A percentile compares a stretch with the other conserved stretches of the same genome.
phyloP scores from a whole-genome alignment of 2,888 invertebrate species.

The Drosophila kuntzei region DNA sequence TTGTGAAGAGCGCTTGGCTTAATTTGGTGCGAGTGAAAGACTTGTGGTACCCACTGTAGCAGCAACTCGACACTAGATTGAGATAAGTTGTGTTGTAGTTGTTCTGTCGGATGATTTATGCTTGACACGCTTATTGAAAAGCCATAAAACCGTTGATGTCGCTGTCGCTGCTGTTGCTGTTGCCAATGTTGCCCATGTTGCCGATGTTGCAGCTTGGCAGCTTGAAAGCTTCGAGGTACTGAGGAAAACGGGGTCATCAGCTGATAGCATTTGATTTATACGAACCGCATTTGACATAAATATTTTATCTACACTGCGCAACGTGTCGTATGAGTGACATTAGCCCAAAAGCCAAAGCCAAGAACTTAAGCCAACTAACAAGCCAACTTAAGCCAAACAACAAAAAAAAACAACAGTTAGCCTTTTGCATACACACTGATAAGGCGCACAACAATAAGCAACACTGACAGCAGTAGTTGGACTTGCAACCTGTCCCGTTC shows the following conservation, averaged over 20 bases:
- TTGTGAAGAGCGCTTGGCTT: slow-evolving; percentile 66
- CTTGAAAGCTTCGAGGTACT: slow-evolving; percentile 1
- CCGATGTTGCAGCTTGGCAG: slow-evolving; percentile 10
- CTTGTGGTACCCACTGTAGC: slow-evolving; percentile 52
- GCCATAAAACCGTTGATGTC: slow-evolving; percentile 51
- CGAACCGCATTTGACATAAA: slow-evolving; percentile 70
- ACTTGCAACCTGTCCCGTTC: slow-evolving; percentile 63
- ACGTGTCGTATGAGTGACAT: slow-evolving; percentile 81
- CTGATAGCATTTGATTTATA: slow-evolving; percentile 79
- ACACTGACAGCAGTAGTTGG: slow-evolving; percentile 35
- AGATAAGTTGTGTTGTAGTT: slow-evolving; percentile 63
- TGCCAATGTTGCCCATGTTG: background rate
- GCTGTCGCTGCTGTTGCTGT: slow-evolving; percentile 7
- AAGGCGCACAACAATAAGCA: slow-evolving; percentile 71
- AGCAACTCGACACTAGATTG: slow-evolving; percentile 51
- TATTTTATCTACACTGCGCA: slow-evolving; percentile 70
- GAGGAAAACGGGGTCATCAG: slow-evolving; percentile 75
- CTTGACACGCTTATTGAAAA: slow-evolving; percentile 82
- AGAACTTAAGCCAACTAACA: slow-evolving; percentile 58
- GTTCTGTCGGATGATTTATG: slow-evolving; percentile 67
- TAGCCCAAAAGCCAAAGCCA: slow-evolving; percentile 50
- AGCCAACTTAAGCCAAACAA: slow-evolving; percentile 14
- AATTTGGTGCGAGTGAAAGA: slow-evolving; percentile 68
- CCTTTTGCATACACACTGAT: slow-evolving; percentile 78
- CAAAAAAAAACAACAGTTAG: slow-evolving; percentile 68